A percentile compares a stretch with the other conserved stretches of the same genome.
These are phyloP conservation scores for Candidula unifasciata DNA, from an alignment of 2,888 invertebrate species.

Conservation along the genomic window DNA sequence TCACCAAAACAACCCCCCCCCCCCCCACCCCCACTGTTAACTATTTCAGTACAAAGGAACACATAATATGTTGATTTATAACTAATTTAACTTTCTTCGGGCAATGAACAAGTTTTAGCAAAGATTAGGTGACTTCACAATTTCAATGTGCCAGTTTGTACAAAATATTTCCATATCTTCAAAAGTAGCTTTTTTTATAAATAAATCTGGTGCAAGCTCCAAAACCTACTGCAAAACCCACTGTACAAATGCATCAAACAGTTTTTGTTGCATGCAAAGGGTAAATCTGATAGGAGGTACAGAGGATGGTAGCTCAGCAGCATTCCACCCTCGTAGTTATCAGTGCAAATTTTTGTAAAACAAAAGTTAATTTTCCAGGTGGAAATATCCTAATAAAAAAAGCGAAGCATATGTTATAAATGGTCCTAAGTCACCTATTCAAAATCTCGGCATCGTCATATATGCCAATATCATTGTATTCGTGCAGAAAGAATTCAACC, in stretches of 20 bases:
- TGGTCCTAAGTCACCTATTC: constrained; percentile 26
- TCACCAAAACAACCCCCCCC: too few relatives aligned
- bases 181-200: too few relatives aligned
- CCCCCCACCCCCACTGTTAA: too few relatives aligned
- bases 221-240: neutral
- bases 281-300: neutral
- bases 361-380: neutral
- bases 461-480: constrained; percentile 37
- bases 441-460: constrained; percentile 19
- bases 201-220: too few relatives aligned
- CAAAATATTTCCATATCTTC: too few relatives aligned
- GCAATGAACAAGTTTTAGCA: too few relatives aligned
- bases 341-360: neutral
- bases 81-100: too few relatives aligned
- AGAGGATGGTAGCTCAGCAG: neutral
- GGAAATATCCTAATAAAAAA: neutral
- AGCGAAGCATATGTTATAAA: constrained; percentile 13
- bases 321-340: neutral
- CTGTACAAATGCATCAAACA: constrained; percentile 1
- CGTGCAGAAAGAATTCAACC: constrained; percentile 42
- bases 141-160: too few relatives aligned
- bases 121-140: too few relatives aligned
- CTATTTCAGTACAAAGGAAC: too few relatives aligned
- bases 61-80: too few relatives aligned
- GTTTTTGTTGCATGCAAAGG: neutral